These are phyloP conservation scores for Serripes groenlandicus DNA, from an alignment of 2,888 invertebrate genomes.

Conservation along the genomic window DNA sequence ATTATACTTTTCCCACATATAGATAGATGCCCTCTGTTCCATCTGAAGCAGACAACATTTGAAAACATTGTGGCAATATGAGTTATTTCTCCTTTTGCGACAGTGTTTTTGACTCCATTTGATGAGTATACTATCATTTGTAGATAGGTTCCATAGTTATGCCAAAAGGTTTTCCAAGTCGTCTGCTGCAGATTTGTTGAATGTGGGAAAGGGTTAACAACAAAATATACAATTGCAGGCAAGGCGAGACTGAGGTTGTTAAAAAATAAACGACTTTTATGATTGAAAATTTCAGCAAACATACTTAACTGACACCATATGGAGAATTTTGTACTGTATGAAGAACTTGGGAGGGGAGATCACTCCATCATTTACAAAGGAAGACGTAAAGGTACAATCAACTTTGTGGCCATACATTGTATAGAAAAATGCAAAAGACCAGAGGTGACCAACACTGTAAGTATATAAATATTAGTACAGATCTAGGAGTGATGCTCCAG, in stretches of 20 bases:
- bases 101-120: background rate
- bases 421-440: slow-evolving; percentile 86
- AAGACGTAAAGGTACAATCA: slow-evolving; percentile 86
- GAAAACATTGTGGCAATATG: background rate
- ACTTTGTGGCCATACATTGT: slow-evolving; percentile 86
- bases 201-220: background rate
- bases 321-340: slow-evolving; percentile 87
- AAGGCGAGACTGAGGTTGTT: background rate
- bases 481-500: no score
- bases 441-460: slow-evolving; percentile 86
- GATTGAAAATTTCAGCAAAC: background rate
- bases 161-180: background rate
- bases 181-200: background rate
- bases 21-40: no score
- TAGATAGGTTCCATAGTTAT: background rate
- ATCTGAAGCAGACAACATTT: background rate
- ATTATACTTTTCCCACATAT: no score
- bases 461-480: slow-evolving; percentile 48
- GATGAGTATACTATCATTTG: no score
- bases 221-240: background rate
- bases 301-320: slow-evolving; percentile 66
- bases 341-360: slow-evolving; percentile 85
- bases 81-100: background rate
- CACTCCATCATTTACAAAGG: slow-evolving; percentile 86
- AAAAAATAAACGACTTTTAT: background rate